Conservation (phyloP, 2,797 vertebrate genomes). For the Antennarius maculatus region DNA sequence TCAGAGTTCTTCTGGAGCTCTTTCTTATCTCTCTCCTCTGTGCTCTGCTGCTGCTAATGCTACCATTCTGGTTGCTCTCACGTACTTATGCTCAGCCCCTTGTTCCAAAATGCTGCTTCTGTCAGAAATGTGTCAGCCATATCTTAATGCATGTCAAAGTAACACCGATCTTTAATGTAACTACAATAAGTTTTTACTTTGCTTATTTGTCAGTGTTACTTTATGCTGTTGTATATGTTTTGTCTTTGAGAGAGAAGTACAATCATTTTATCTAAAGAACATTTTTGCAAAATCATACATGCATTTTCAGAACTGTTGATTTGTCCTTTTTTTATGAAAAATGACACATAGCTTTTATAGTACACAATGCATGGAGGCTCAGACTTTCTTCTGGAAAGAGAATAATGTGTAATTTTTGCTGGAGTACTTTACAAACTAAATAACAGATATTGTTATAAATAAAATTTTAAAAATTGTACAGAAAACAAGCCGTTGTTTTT, state of each 20-base stretch:
- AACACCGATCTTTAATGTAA: constrained; percentile 68
- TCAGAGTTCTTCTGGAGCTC: constrained; percentile 38
- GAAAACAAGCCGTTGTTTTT: constrained; percentile 45
- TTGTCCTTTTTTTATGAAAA: constrained; percentile 71
- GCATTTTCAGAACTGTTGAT: constrained; percentile 74
- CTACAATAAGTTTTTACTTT: constrained; percentile 70
- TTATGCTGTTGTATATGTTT: constrained; percentile 65
- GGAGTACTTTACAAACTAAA: constrained; percentile 96
- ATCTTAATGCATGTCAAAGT: constrained; percentile 78
- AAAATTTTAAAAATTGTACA: constrained; percentile 88
- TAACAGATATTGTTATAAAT: constrained; percentile 98
- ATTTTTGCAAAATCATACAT: constrained; percentile 78
- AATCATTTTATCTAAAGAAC: constrained; percentile 77
- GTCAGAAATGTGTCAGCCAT: constrained; percentile 78
- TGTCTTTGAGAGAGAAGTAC: constrained; percentile 78
- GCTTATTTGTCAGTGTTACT: constrained; percentile 73
- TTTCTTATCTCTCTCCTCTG: constrained; percentile 44
- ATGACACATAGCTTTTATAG: constrained; percentile 85
- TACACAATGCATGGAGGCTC: constrained; percentile 84
- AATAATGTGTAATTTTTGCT: constrained; percentile 92
- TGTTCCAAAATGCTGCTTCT: constrained; percentile 80
- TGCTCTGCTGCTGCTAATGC: constrained; percentile 78
- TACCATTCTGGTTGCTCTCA: constrained; percentile 70
- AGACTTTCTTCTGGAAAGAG: constrained; percentile 85
- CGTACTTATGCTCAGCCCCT: constrained; percentile 74